Base-by-base conservation (phyloP, 2,797 vertebrate species). In the Nasua narica region DNA sequence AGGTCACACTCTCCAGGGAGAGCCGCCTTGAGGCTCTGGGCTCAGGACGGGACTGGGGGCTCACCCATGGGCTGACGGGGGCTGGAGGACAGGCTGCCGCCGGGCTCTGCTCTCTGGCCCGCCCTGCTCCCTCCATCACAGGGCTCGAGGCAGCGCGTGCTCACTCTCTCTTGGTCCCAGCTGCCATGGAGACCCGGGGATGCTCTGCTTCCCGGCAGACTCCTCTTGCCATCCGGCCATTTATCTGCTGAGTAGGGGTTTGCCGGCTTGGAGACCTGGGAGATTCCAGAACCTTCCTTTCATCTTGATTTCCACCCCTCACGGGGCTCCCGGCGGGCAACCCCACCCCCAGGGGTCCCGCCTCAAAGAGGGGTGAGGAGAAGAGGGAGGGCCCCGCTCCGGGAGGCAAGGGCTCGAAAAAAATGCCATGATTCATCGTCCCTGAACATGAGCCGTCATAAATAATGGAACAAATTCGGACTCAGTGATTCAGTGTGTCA, bases 391-490 rank as follows among this genome's bases (percentile, higher is more conserved):
- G n/a, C 76, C 37, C 13, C 50, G 0, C 67, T 21, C 70, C 0
- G 1, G 76, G 52, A 92, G 78, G 65, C 74, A 46, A 60, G 15
- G 77, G 58, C 60, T 79, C 3, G 6, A 21, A 18, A 60, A 14
- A 13, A 67, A 23, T 0, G 35, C 43, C 12, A 0, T 43, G 92
- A 92, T 82, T 81, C 92, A 86, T 50, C 50, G 11, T 2, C 37
- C 58, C 56, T 8, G 1, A 82, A 46, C 79, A n/a, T 0, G 35
- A 23, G 56, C 95, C 4, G 0, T 65, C 95, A 96, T 96, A 37
- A 97, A 92, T 96, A 95, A 97, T 95, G 58, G 91, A 94, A 72
- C 92, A 58, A 32, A 37, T 65, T 96, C 18, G 6, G 92, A 95
- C 69, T 0, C 0, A 35, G 91, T 95, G 98, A 97, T 69, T 87